These are phyloP conservation scores for Acrocephalus kingi DNA, from an alignment of 2,113 vertebrate species.

Conservation along the genomic window DNA sequence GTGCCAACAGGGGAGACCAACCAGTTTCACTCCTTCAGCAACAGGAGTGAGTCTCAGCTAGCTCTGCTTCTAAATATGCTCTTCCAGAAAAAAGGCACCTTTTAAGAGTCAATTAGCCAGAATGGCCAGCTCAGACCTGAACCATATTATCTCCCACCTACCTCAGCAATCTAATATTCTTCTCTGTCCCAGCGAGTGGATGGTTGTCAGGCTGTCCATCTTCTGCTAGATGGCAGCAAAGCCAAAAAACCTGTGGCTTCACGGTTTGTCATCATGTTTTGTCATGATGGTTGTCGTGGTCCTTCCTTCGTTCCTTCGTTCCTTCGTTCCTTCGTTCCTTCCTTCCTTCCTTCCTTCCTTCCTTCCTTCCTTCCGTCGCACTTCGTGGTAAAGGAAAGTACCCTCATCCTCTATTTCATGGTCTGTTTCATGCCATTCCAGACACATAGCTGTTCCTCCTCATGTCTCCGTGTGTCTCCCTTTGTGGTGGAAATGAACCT, in stretches of 20 bases:
- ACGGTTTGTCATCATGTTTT: not conserved
- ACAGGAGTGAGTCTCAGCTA: not conserved
- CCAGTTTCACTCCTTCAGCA: not conserved
- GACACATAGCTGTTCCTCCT: not conserved
- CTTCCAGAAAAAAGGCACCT: not conserved
- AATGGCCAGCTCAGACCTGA: not conserved
- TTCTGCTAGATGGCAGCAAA: slow-evolving; percentile 63
- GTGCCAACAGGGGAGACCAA: rapidly evolving
- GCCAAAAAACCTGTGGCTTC: not conserved
- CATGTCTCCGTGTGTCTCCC: not conserved
- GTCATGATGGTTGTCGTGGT: not conserved
- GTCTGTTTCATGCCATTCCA: not conserved
- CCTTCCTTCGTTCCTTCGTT: not conserved
- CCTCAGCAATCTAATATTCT: not conserved
- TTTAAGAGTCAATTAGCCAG: not conserved
- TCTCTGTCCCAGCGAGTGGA: not conserved
- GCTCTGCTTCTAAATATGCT: not conserved
- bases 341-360: not conserved
- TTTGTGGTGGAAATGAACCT: not conserved
- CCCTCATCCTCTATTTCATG: not conserved
- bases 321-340: too few relatives aligned
- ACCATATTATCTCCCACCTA: not conserved
- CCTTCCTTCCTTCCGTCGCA: not conserved
- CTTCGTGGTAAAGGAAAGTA: not conserved
- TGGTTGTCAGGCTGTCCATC: not conserved